phyloP scores from a whole-genome alignment of 2,113 vertebrate genomes.

The Orycteropus afer region DNA sequence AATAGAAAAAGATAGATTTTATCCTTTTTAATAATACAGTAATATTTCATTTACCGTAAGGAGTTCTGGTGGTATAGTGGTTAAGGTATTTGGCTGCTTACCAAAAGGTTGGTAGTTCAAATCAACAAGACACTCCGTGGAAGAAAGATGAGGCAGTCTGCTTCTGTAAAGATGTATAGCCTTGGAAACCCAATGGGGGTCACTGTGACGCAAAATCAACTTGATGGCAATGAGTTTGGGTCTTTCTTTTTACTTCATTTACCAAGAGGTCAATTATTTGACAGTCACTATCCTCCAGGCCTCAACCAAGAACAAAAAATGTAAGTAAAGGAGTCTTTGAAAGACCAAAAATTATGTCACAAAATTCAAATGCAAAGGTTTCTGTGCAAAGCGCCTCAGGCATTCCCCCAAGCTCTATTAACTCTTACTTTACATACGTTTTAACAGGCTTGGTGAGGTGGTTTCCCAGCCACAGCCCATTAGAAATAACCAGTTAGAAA shows the following conservation, averaged over 20 bases:
- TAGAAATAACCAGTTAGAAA: constrained; percentile 18
- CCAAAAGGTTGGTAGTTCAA: too few relatives aligned
- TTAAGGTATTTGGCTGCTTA: too few relatives aligned
- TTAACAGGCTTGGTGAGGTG: neutral
- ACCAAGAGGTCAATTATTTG: neutral
- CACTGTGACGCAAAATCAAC: too few relatives aligned
- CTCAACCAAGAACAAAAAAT: constrained; percentile 1
- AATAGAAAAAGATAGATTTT: neutral
- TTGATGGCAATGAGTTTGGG: too few relatives aligned
- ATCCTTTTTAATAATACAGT: neutral
- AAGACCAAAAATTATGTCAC: neutral
- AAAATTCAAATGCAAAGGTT: neutral
- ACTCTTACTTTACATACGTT: neutral
- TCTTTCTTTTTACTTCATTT: neutral
- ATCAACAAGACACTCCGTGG: too few relatives aligned
- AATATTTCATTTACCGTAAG: neutral
- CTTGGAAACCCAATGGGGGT: too few relatives aligned
- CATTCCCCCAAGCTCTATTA: neutral
- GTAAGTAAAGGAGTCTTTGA: neutral
- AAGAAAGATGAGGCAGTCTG: too few relatives aligned
- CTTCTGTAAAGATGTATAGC: too few relatives aligned
- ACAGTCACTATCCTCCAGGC: neutral
- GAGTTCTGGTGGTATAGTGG: neutral
- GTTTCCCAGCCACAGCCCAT: neutral
- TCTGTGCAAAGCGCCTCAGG: neutral